phyloP scores from a whole-genome alignment of 2,113 vertebrate genomes.

The Origma solitaria region DNA sequence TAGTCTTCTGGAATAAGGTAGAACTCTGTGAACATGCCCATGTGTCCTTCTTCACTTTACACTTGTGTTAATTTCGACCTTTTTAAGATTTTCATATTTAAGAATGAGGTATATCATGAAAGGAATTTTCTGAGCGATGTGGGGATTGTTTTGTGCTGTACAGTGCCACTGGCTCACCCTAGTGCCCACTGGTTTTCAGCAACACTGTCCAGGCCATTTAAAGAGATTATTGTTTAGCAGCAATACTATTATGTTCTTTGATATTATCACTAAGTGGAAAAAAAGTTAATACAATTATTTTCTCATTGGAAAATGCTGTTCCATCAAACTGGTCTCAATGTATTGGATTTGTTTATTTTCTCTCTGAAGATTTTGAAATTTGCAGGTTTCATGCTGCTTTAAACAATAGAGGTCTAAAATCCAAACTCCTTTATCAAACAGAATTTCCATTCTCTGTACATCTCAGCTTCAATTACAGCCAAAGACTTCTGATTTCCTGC shows the following conservation, averaged over 20 bases:
- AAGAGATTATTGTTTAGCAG: background rate
- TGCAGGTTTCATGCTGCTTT: background rate
- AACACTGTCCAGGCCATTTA: background rate
- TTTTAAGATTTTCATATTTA: background rate
- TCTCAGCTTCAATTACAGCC: background rate
- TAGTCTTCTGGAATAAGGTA: background rate
- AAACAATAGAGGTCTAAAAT: background rate
- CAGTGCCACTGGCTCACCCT: background rate
- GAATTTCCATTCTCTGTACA: background rate
- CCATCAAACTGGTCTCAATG: background rate
- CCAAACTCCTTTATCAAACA: background rate
- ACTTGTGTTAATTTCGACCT: background rate
- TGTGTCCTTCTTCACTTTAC: background rate
- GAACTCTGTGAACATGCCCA: background rate
- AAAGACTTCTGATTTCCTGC: constrained; percentile 7
- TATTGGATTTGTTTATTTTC: background rate
- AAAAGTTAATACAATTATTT: constrained; percentile 13
- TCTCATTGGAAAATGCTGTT: background rate
- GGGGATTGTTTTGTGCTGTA: background rate
- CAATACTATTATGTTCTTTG: background rate
- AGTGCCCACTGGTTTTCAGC: background rate
- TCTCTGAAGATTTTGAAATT: background rate
- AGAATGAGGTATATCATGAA: background rate
- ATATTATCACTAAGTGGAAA: background rate
- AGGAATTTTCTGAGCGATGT: background rate